Evolutionary conservation across 2,797 vertebrate species (phyloP).

Genomic region (Nasua narica): DNA sequence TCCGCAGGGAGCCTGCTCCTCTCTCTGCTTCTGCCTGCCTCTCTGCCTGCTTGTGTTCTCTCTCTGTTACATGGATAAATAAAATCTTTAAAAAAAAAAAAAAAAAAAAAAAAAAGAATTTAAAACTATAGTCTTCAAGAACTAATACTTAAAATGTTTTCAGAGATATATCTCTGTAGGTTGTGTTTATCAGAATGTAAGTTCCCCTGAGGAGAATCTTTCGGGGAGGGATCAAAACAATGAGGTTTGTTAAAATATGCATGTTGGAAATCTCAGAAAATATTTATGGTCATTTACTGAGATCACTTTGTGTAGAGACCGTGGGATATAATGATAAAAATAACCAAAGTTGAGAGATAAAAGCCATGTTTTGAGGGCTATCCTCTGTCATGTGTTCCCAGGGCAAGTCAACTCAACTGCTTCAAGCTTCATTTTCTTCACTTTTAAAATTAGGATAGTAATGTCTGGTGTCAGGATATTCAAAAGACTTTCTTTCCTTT

Average conservation of each 20-base stretch:
- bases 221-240: not conserved
- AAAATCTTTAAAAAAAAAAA: too few relatives aligned
- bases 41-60: too few relatives aligned
- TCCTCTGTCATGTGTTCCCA: not conserved
- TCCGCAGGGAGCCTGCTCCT: too few relatives aligned
- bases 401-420: not conserved
- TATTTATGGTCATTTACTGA: not conserved
- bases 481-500: not conserved
- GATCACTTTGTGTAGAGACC: not conserved
- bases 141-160: not conserved
- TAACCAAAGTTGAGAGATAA: not conserved
- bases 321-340: not conserved
- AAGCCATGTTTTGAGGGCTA: not conserved
- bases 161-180: not conserved
- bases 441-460: not conserved
- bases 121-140: not conserved
- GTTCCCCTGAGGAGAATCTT: not conserved
- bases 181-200: not conserved
- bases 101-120: too few relatives aligned
- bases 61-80: too few relatives aligned
- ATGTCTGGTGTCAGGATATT: not conserved
- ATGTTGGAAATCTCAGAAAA: not conserved
- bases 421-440: not conserved
- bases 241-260: not conserved
- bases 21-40: too few relatives aligned